phyloP scores from a whole-genome alignment of 2,113 vertebrate genomes.

The Daubentonia madagascariensis region DNA sequence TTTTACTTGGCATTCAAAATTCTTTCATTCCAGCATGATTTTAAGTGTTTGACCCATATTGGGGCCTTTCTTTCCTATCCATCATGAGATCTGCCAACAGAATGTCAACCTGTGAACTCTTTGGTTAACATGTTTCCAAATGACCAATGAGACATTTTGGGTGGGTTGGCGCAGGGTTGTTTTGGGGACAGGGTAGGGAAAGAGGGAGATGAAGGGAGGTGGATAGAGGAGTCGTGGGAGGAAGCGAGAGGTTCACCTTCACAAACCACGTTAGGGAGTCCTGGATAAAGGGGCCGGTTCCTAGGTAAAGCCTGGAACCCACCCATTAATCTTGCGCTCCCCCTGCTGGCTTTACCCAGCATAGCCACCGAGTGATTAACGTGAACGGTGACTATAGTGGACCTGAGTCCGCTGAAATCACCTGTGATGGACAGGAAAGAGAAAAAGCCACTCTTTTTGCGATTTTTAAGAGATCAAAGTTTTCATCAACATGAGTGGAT shows the following conservation, averaged over 20 bases:
- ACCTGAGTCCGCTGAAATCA: background rate
- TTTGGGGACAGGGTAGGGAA: background rate
- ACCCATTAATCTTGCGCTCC: constrained; percentile 40
- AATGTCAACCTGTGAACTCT: background rate
- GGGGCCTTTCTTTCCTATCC: background rate
- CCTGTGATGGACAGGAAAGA: background rate
- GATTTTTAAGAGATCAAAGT: background rate
- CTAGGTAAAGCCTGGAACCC: background rate
- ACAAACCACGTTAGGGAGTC: background rate
- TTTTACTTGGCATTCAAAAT: background rate
- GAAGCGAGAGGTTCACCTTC: background rate
- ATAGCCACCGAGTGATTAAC: fast-evolving
- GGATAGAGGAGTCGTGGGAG: background rate
- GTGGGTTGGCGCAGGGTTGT: background rate
- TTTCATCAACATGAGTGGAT: background rate
- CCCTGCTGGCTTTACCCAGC: constrained; percentile 39
- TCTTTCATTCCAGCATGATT: background rate
- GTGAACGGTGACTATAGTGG: fast-evolving
- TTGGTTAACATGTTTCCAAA: background rate
- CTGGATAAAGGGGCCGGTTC: fast-evolving
- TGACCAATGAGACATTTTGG: background rate
- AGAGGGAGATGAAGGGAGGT: background rate
- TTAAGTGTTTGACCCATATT: background rate
- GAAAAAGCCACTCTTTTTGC: background rate
- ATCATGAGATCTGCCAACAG: background rate